phyloP scores from a whole-genome alignment of 2,888 invertebrate species.

The Protodeltote pygarga region DNA sequence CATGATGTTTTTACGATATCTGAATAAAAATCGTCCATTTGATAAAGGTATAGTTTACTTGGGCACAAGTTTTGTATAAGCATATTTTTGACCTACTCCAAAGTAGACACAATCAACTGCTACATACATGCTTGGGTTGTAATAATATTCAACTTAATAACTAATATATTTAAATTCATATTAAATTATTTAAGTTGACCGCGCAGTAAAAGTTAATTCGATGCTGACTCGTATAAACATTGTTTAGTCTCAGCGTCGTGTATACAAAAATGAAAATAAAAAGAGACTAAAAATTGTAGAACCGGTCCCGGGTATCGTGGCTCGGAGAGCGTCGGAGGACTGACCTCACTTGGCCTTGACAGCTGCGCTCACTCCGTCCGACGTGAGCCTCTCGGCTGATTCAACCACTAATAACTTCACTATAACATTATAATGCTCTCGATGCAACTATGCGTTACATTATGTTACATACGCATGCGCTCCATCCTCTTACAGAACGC shows the following conservation, averaged over 20 bases:
- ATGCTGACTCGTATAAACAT: constrained; percentile 83
- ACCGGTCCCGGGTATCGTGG: constrained; percentile 83
- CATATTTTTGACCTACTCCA: too few relatives aligned
- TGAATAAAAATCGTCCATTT: too few relatives aligned
- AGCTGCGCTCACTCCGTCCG: constrained; percentile 79
- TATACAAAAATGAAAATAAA: constrained; percentile 87
- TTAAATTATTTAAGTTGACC: constrained; percentile 68
- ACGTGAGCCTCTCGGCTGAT: constrained; percentile 76
- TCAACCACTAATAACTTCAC: constrained; percentile 84
- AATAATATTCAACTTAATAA: constrained; percentile 40
- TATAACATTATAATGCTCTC: constrained; percentile 79
- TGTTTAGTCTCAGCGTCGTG: constrained; percentile 85
- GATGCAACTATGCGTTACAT: constrained; percentile 79
- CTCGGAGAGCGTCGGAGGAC: constrained; percentile 84
- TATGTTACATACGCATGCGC: constrained; percentile 57
- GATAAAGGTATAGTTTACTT: too few relatives aligned
- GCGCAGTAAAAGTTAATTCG: constrained; percentile 83
- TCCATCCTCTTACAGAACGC: constrained; percentile 46
- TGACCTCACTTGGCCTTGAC: constrained; percentile 87
- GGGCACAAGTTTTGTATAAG: too few relatives aligned
- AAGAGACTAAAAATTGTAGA: constrained; percentile 85
- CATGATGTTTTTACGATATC: too few relatives aligned
- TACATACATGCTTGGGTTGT: constrained; percentile 2
- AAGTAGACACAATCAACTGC: too few relatives aligned
- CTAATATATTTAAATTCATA: constrained; percentile 53